These are phyloP conservation scores for Phasianus colchicus DNA, from an alignment of 2,113 vertebrate species.

Conservation along the genomic window DNA sequence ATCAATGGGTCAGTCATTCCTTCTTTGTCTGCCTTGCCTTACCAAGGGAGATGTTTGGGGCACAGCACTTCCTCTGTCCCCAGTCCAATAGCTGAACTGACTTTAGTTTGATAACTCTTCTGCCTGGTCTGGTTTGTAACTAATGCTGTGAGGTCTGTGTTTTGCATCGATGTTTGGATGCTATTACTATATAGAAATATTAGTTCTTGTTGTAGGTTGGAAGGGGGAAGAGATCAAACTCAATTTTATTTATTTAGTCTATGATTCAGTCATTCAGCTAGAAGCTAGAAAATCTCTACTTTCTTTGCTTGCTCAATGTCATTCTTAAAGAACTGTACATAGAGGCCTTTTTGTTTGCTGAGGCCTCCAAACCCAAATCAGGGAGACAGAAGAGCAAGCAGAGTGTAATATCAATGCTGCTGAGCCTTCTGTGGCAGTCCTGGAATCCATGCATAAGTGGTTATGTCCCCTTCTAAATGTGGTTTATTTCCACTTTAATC, in stretches of 20 bases:
- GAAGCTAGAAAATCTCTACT: not conserved
- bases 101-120: not conserved
- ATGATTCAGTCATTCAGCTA: not conserved
- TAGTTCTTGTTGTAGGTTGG: not conserved
- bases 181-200: not conserved
- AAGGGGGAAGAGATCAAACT: not conserved
- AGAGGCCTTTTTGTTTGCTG: not conserved
- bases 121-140: not conserved
- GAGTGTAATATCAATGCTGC: not conserved
- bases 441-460: accelerated
- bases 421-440: not conserved
- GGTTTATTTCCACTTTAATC: not conserved
- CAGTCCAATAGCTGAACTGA: not conserved
- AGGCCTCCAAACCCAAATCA: not conserved
- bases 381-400: not conserved
- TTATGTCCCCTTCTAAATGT: not conserved
- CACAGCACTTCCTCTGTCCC: not conserved
- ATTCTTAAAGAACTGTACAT: not conserved
- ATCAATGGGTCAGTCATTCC: accelerated
- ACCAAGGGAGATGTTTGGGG: not conserved
- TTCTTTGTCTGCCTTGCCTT: not conserved
- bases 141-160: accelerated
- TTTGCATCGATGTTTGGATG: not conserved
- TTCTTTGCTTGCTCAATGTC: not conserved
- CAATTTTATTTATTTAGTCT: not conserved